Evolutionary conservation across 2,888 invertebrate genomes (phyloP).

Genomic region (Spisula solida): DNA sequence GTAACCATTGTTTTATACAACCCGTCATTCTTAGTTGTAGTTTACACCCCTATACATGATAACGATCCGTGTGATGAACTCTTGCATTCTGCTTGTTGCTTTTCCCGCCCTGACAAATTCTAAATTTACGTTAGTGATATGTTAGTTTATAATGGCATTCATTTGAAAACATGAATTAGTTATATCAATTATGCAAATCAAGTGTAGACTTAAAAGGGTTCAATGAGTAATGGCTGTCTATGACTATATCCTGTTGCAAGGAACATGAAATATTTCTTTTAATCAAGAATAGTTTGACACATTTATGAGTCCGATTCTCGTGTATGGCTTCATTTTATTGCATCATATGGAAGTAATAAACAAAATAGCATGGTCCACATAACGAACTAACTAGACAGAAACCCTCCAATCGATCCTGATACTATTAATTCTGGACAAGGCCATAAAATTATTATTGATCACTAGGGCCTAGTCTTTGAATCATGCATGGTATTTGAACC

Average conservation of each 20-base stretch:
- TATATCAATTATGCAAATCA: conserved; percentile 49
- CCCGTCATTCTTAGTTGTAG: no score
- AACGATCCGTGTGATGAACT: no score
- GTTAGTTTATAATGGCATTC: conserved; percentile 18
- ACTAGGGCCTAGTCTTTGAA: conserved; percentile 37
- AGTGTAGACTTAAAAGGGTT: conserved; percentile 50
- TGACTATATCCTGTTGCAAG: conserved; percentile 49
- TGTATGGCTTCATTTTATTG: conserved; percentile 52
- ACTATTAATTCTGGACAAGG: conserved; percentile 48
- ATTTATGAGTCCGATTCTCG: conserved; percentile 44
- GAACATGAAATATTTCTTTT: conserved; percentile 55
- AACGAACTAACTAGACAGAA: conserved; percentile 50
- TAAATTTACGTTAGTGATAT: conserved; percentile 14
- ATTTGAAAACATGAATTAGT: conserved; percentile 24
- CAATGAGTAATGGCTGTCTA: conserved; percentile 31
- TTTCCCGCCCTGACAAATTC: no score
- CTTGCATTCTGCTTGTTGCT: no score
- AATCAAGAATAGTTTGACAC: conserved; percentile 52
- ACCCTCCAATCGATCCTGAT: conserved; percentile 41
- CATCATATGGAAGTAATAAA: conserved; percentile 59
- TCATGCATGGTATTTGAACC: conserved; percentile 41
- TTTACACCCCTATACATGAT: no score
- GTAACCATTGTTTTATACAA: no score
- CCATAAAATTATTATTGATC: conserved; percentile 57
- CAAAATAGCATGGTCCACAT: conserved; percentile 50